These are phyloP conservation scores for Oligia strigilis DNA, from an alignment of 2,888 invertebrate genomes.

Conservation along the genomic window DNA sequence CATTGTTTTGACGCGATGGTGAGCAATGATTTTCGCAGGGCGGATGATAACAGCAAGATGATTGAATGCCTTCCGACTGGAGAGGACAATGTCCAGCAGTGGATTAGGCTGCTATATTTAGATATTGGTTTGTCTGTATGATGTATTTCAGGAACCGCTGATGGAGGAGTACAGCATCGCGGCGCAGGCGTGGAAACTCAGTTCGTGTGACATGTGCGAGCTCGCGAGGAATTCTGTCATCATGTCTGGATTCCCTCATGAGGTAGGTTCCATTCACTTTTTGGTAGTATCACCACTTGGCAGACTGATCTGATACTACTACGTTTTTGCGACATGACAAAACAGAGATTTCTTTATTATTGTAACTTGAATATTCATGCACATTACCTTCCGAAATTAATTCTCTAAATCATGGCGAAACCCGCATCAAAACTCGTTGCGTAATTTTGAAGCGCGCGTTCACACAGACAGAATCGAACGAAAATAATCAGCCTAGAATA, in stretches of 20 bases:
- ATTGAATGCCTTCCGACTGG: neutral
- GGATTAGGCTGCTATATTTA: neutral
- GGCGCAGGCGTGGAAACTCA: constrained; percentile 99
- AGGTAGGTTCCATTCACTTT: constrained; percentile 86
- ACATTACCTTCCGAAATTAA: too few relatives aligned
- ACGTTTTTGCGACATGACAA: too few relatives aligned
- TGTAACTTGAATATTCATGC: too few relatives aligned
- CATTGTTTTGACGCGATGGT: neutral
- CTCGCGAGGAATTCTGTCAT: constrained; percentile 98
- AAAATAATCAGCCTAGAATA: neutral
- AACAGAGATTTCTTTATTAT: too few relatives aligned
- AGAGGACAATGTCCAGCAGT: neutral
- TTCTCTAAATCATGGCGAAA: too few relatives aligned
- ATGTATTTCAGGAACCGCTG: constrained; percentile 94
- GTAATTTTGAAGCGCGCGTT: too few relatives aligned
- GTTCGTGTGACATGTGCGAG: constrained; percentile 99
- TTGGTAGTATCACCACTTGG: neutral
- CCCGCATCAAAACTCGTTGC: too few relatives aligned
- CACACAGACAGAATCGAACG: too few relatives aligned
- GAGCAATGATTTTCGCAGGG: neutral
- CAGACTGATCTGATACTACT: neutral
- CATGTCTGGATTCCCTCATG: constrained; percentile 99
- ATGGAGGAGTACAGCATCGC: constrained; percentile 99
- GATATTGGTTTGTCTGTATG: neutral
- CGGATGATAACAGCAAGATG: neutral